Conservation (phyloP, 2,888 invertebrate genomes). For the Limnephilus lunatus region DNA sequence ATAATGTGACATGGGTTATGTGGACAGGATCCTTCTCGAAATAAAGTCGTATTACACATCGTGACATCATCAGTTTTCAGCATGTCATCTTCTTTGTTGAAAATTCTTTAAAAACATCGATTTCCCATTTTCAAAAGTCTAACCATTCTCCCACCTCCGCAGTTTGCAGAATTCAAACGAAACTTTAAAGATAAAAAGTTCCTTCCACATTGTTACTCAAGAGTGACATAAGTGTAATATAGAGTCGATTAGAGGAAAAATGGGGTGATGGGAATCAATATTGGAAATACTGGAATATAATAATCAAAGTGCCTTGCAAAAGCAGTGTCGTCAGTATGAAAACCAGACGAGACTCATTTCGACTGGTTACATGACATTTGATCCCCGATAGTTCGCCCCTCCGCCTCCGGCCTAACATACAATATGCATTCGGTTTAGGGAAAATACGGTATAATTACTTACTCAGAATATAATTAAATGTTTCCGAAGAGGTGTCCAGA, state of each 20-base stretch:
- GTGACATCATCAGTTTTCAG: neutral
- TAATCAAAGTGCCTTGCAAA: neutral
- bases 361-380: too few species aligned
- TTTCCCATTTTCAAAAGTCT: constrained; percentile 5
- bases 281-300: neutral
- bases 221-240: neutral
- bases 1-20: neutral
- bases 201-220: constrained; percentile 5
- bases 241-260: constrained; percentile 17
- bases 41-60: neutral
- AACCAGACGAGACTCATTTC: too few species aligned
- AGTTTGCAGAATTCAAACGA: neutral
- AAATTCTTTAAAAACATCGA: constrained; percentile 3
- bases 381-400: too few species aligned
- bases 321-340: neutral
- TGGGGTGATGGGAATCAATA: neutral
- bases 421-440: too few species aligned
- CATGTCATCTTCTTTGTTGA: constrained; percentile 8
- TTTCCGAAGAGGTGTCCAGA: too few species aligned
- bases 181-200: constrained; percentile 45
- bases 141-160: neutral
- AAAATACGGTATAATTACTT: too few species aligned
- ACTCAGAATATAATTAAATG: too few species aligned
- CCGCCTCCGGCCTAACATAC: too few species aligned
- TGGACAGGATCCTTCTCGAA: neutral